Base-by-base conservation (phyloP, 2,113 vertebrate species). In the Chionodraco myersi region DNA sequence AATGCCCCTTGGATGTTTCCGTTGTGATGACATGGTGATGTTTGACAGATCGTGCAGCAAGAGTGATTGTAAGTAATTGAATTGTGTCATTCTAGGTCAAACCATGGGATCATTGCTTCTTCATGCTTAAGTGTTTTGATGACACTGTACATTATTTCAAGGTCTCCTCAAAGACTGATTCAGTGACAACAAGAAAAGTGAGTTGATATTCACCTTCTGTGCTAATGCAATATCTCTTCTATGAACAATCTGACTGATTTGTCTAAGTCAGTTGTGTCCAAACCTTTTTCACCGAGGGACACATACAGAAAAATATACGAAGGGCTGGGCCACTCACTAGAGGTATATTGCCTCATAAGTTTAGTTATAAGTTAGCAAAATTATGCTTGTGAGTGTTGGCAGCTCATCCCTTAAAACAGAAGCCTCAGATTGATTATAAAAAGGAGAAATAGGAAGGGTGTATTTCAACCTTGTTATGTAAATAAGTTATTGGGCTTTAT, bases 51-150 rank as follows among this genome's bases (percentile, higher is more conserved):
- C 51, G 16, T 52, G 66, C 60, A 47, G 48, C 44, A 16, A 58
- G n/a, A 48, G 9, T 41, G n/a, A 41, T 53, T 21, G 14, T 59
- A 47, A 16, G 13, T 34, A 4, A 74, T 66, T 44, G 58, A 2
- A 3, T 79, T 64, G 60, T 78, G 30, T 84, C 10, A 36, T 69
- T 79, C 6, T 85, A 98, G 98, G 93, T 97, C 67, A 98, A 97
- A 92, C 91, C 95, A 30, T 95, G 95, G 89, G 97, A 98, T 78
- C 94, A 89, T 83, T 96, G 93, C 86, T 95, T 96, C 88, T 97
- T 99, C 93, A 96, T 94, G 61, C 92, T 99, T 86, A 95, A 94
- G 80, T 99, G 96, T 87, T 96, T 96, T 85, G 97, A 99, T 88
- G 94, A 96, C 88, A 96, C 95, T 51, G 83, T 96, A 75, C 95